Conservation (phyloP, 2,888 invertebrate genomes). For the Pollenia labialis region DNA sequence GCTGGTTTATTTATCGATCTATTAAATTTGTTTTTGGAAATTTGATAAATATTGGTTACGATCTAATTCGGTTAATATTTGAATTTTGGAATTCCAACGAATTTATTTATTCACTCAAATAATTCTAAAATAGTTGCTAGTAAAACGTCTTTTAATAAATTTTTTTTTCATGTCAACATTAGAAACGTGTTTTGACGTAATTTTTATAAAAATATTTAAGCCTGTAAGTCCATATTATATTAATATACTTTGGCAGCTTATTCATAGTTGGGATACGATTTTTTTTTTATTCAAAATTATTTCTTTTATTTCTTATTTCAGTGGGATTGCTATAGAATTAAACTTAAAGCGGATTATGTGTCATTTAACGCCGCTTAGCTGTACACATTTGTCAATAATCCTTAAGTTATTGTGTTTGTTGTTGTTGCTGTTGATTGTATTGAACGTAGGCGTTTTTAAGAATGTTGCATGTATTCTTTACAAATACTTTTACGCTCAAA, state of each 20-base stretch:
- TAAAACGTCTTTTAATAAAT: constrained; percentile 23
- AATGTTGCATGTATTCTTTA: constrained; percentile 22
- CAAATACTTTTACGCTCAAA: neutral
- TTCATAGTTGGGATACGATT: constrained; percentile 40
- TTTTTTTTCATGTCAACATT: constrained; percentile 34
- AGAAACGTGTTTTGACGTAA: neutral
- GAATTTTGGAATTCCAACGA: too few relatives aligned
- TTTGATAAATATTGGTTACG: too few relatives aligned
- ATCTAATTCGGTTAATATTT: too few relatives aligned
- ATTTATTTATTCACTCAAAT: too few relatives aligned
- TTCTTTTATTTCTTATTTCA: constrained; percentile 25
- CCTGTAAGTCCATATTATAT: constrained; percentile 61
- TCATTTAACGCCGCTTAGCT: constrained; percentile 79
- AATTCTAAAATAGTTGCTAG: too few relatives aligned
- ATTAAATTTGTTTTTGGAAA: too few relatives aligned
- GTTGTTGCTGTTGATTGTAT: neutral
- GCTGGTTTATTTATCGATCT: too few relatives aligned
- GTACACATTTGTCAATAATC: constrained; percentile 68
- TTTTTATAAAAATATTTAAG: constrained; percentile 24
- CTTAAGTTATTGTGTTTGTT: constrained; percentile 8
- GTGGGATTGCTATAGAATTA: constrained; percentile 31
- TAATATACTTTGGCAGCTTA: constrained; percentile 71
- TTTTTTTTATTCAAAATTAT: constrained; percentile 25
- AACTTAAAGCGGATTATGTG: constrained; percentile 79
- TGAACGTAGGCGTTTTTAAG: constrained; percentile 59